These are phyloP conservation scores for Mellivora capensis DNA, from an alignment of 2,113 vertebrate species.

Conservation along the genomic window DNA sequence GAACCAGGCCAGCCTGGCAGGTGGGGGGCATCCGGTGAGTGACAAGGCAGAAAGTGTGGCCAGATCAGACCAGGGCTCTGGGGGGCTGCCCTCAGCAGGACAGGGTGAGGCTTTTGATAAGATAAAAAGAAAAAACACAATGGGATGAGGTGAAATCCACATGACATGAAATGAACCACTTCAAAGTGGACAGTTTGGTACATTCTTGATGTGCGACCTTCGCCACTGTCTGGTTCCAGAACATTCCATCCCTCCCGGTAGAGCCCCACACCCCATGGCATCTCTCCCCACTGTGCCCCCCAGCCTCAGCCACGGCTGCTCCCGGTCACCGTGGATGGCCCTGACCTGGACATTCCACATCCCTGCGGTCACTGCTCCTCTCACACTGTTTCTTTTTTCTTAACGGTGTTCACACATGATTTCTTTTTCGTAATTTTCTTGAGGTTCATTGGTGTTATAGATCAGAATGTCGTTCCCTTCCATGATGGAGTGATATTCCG, in stretches of 20 bases:
- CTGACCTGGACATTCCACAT: background rate
- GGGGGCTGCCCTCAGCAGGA: background rate
- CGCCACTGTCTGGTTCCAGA: rapidly evolving
- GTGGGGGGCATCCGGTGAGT: background rate
- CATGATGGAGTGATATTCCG: rapidly evolving
- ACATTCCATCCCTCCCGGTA: rapidly evolving
- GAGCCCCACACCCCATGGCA: rapidly evolving
- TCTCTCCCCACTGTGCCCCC: rapidly evolving
- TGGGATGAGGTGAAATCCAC: background rate
- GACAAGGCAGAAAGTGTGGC: background rate
- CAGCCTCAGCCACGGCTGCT: background rate
- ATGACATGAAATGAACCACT: no score
- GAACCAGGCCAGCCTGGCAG: rapidly evolving
- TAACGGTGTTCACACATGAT: background rate
- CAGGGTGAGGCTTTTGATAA: background rate
- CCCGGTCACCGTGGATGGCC: background rate
- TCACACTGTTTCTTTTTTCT: background rate
- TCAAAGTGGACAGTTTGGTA: background rate
- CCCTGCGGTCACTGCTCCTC: background rate
- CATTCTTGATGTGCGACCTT: rapidly evolving
- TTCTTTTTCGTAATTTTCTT: background rate
- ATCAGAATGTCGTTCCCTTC: background rate
- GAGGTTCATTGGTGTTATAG: rapidly evolving
- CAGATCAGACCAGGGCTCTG: no score
- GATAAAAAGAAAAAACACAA: background rate